A percentile compares a stretch with the other conserved stretches of the same genome.
Conservation (phyloP, 2,888 invertebrate genomes). For the Troides helena region DNA sequence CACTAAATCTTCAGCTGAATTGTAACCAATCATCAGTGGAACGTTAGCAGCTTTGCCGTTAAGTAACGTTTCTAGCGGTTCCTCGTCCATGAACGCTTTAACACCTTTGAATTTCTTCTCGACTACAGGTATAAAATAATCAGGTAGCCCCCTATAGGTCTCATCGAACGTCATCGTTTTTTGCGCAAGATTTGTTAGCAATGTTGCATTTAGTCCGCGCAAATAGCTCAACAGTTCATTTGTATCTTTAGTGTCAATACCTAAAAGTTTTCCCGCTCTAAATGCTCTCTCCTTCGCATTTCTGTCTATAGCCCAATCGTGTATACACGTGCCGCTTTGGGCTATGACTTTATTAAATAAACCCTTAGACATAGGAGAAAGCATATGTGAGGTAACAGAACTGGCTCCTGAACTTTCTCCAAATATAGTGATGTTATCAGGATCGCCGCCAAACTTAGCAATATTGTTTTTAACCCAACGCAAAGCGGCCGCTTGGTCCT, state of each 20-base stretch:
- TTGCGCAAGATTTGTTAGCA: conserved; percentile 44
- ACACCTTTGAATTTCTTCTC: conserved; percentile 51
- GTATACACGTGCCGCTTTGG: conserved; percentile 58
- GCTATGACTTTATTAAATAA: conserved; percentile 63
- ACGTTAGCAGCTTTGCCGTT: conserved; percentile 46
- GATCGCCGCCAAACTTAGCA: conserved; percentile 55
- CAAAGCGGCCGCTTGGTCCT: conserved; percentile 59
- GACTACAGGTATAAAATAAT: conserved; percentile 54
- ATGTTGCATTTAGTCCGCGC: conserved; percentile 45
- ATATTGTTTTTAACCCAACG: conserved; percentile 60
- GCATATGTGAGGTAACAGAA: conserved; percentile 59
- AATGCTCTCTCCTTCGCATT: conserved; percentile 51
- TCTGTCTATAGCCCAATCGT: conserved; percentile 50
- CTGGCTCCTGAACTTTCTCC: conserved; percentile 67
- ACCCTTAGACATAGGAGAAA: conserved; percentile 63
- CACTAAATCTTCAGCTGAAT: conserved; percentile 54
- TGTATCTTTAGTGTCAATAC: conserved; percentile 50
- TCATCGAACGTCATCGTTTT: conserved; percentile 51
- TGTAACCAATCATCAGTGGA: conserved; percentile 57
- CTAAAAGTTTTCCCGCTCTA: conserved; percentile 50
- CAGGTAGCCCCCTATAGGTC: conserved; percentile 48
- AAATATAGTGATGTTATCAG: conserved; percentile 59
- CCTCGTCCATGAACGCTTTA: conserved; percentile 50
- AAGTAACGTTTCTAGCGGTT: conserved; percentile 46
- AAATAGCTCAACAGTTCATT: conserved; percentile 49